Evolutionary conservation across 1,140 invertebrate genomes (phyloP), one percentile per base, ranked within the genome.

Genomic region (Dysdera silvatica): DNA sequence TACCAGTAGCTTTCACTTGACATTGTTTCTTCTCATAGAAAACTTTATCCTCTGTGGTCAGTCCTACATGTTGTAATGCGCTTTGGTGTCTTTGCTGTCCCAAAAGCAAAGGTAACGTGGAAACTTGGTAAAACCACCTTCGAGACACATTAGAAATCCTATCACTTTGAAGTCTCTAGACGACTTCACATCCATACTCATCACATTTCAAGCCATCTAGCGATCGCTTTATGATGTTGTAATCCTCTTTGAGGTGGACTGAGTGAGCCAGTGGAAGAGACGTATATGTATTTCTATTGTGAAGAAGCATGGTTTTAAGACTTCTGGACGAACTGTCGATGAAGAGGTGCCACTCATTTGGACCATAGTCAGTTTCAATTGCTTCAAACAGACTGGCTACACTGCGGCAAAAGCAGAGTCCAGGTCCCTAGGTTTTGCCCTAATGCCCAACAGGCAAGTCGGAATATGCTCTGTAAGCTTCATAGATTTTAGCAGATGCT

Each of bases 41-140:
- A 76, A 69, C 45, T 71, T 59, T 35, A 37, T 66, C 55, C 26
- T 43, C n/a, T n/a, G 3, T 40, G 70, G 66, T 73, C 72, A 78
- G 43, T 65, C 52, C 40, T 69, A 61, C 51, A 72, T 69, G 23
- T 51, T 64, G 64, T 73, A 78, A 63, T 78, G 75, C 26, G 31
- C n/a, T n/a, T n/a, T n/a, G n/a, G n/a, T n/a, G n/a, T 59, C 71
- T 57, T 76, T 71, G 56, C 74, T 79, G 61, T 78, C 70, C 74
- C 77, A 79, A 47, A 75, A 64, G 60, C 76, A 78, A 18, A 79
- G 55, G 59, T 71, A 74, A 66, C 75, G 78, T 2, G 67, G 65
- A 63, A 70, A 75, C 59, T 80, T 79, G 43, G 74, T 78, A 67
- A 71, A 79, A n/a, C 75, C 75, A 29, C 67, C 56, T 68, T 78